These are phyloP conservation scores for Quadroppia sp. DNA, from an alignment of 2,888 invertebrate genomes.

Conservation along the genomic window DNA sequence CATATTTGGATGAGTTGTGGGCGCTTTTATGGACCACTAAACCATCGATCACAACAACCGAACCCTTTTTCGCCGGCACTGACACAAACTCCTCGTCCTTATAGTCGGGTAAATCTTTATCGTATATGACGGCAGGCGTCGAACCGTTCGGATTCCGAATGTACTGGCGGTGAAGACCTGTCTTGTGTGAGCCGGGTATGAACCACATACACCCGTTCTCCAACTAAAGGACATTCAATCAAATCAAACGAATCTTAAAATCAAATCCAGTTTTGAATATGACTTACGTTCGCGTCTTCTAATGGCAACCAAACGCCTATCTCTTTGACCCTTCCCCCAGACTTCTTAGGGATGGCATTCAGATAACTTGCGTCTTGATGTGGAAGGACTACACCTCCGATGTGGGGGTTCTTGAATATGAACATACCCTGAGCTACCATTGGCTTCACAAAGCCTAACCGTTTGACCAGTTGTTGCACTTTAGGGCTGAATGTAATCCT, in stretches of 20 bases:
- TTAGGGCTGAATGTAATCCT: slow-evolving; percentile 77
- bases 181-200: slow-evolving; percentile 83
- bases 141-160: slow-evolving; percentile 64
- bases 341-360: slow-evolving; percentile 67
- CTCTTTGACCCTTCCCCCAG: slow-evolving; percentile 58
- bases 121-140: too few species aligned
- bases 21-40: slow-evolving; percentile 90
- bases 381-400: slow-evolving; percentile 68
- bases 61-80: slow-evolving; percentile 77
- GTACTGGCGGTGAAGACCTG: slow-evolving; percentile 61
- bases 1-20: slow-evolving; percentile 70
- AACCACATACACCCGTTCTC: slow-evolving; percentile 96
- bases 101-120: slow-evolving; percentile 49
- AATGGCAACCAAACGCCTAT: slow-evolving; percentile 94
- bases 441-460: slow-evolving; percentile 71
- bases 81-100: slow-evolving; percentile 69
- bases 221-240: not conserved
- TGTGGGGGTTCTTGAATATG: slow-evolving; percentile 89
- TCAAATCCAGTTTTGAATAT: too few species aligned
- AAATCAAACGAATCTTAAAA: too few species aligned
- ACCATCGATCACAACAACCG: slow-evolving; percentile 83
- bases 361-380: slow-evolving; percentile 77
- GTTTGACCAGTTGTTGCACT: slow-evolving; percentile 69
- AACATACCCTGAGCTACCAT: slow-evolving; percentile 94
- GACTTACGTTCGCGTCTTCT: slow-evolving; percentile 72